These are phyloP conservation scores for Pachycephus smyrnensis DNA, from an alignment of 2,888 invertebrate genomes.

Conservation along the genomic window DNA sequence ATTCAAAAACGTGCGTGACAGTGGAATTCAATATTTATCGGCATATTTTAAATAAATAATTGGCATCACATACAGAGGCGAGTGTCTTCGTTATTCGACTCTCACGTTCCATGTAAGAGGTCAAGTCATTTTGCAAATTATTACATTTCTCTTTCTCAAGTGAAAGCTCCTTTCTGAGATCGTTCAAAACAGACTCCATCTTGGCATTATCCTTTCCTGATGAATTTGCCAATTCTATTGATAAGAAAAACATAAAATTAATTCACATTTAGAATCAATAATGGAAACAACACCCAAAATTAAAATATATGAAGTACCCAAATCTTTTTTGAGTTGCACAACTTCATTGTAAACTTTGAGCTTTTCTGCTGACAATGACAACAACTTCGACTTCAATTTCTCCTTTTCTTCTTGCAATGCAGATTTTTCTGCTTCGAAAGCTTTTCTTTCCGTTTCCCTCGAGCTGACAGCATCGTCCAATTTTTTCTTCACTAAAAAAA, in stretches of 20 bases:
- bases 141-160: conserved; percentile 74
- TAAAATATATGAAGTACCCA: conserved; percentile 68
- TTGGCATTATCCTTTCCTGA: conserved; percentile 67
- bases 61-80: conserved; percentile 46
- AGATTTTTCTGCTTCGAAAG: conserved; percentile 69
- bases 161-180: conserved; percentile 70
- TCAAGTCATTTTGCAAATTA: conserved; percentile 71
- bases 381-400: conserved; percentile 67
- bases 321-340: conserved; percentile 71
- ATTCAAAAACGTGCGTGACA: background rate
- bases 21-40: background rate
- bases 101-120: conserved; percentile 53
- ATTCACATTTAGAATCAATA: background rate
- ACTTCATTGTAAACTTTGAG: conserved; percentile 73
- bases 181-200: conserved; percentile 75
- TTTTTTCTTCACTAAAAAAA: conserved; percentile 67
- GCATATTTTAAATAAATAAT: background rate
- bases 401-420: conserved; percentile 69
- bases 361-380: conserved; percentile 68
- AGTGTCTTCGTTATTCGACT: conserved; percentile 55
- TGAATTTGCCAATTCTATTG: conserved; percentile 70
- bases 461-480: conserved; percentile 68
- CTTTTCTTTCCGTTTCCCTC: conserved; percentile 54
- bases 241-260: conserved; percentile 20
- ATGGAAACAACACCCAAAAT: background rate